Evolutionary conservation across 2,797 vertebrate genomes (phyloP).

Genomic region (Furcifer pardalis): DNA sequence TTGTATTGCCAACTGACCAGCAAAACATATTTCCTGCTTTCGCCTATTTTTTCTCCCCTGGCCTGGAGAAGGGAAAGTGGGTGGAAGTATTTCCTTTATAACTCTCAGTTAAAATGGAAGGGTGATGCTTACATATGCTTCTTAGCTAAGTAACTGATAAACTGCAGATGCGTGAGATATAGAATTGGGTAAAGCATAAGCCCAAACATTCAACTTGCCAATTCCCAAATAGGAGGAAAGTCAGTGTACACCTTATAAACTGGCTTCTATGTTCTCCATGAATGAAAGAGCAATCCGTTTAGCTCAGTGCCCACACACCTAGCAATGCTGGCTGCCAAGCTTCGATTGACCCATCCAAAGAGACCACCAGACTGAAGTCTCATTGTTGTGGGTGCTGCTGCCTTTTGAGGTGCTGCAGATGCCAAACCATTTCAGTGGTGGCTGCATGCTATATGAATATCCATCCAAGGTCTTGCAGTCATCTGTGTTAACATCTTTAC

Average conservation of each 20-base stretch:
- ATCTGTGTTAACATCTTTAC: background rate
- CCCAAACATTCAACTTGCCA: background rate
- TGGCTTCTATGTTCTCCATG: background rate
- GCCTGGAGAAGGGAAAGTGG: background rate
- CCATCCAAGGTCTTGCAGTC: background rate
- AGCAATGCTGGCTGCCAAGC: background rate
- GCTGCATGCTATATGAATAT: background rate
- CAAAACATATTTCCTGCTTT: background rate
- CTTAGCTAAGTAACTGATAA: too few relatives aligned
- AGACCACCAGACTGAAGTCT: background rate
- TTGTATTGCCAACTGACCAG: background rate
- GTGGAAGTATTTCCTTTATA: too few relatives aligned
- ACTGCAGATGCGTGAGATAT: too few relatives aligned
- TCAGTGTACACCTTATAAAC: background rate
- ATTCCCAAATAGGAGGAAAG: background rate
- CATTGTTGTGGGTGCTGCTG: background rate
- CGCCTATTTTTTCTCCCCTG: background rate
- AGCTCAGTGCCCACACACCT: background rate
- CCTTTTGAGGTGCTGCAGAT: background rate
- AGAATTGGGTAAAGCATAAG: background rate
- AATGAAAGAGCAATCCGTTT: background rate
- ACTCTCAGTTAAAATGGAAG: too few relatives aligned
- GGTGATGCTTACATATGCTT: too few relatives aligned
- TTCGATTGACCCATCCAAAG: background rate
- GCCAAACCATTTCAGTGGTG: background rate